Percentiles rank a stretch among this genome's conserved stretches.
Conservation (phyloP, 1,140 invertebrate species). For the Homalodisca vitripennis region DNA sequence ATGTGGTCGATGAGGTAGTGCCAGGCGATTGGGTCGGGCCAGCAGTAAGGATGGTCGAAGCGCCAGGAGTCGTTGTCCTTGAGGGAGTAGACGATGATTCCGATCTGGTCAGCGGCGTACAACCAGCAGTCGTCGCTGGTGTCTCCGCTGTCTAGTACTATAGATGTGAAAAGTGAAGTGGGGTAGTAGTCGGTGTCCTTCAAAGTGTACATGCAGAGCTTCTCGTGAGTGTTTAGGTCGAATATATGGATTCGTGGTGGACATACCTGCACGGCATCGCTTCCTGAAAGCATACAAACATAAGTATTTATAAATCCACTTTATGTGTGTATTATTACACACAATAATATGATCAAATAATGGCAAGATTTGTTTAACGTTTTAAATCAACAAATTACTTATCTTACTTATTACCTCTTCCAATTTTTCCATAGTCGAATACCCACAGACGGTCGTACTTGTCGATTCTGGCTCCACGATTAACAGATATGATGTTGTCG, state of each 20-base stretch:
- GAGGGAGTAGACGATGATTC: conserved; percentile 75
- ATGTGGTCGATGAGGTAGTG: conserved; percentile 74
- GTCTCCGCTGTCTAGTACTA: conserved; percentile 71
- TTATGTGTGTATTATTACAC: no score
- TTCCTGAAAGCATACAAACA: no score
- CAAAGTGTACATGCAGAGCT: conserved; percentile 67
- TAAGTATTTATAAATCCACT: no score
- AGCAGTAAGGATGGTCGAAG: conserved; percentile 67
- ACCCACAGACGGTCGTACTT: no score
- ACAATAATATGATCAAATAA: no score
- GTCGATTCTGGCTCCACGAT: no score
- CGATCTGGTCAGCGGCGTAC: conserved; percentile 81
- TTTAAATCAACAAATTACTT: no score
- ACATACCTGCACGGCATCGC: no score
- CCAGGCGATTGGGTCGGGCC: conserved; percentile 72
- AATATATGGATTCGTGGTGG: conserved; percentile 76
- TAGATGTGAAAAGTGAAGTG: conserved; percentile 77
- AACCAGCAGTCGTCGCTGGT: conserved; percentile 73
- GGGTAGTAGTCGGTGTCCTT: conserved; percentile 67
- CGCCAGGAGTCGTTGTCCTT: conserved; percentile 73
- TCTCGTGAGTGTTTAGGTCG: conserved; percentile 67
- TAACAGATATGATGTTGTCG: no score
- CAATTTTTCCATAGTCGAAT: no score
- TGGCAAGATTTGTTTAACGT: no score
- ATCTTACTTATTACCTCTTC: no score